These are phyloP conservation scores for Eulithis prunata DNA, from an alignment of 2,888 invertebrate species.

Conservation along the genomic window DNA sequence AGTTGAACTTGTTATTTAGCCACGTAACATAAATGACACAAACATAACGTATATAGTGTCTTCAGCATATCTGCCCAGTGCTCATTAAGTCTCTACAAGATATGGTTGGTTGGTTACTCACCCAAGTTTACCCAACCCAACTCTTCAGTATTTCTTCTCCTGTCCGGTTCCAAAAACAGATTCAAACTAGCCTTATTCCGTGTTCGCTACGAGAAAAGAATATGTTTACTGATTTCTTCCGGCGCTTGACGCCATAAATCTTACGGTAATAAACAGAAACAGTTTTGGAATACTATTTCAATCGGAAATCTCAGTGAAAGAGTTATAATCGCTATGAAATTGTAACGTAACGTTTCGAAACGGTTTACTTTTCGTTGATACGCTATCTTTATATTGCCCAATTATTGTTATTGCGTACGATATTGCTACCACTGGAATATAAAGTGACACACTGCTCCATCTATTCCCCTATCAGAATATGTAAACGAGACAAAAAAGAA, in stretches of 20 bases:
- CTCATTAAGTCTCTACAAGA: slow-evolving; percentile 24
- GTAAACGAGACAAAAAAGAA: slow-evolving; percentile 44
- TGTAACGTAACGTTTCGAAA: slow-evolving; percentile 27
- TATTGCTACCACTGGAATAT: slow-evolving; percentile 46
- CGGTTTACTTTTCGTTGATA: slow-evolving; percentile 41
- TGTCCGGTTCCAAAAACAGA: slow-evolving; percentile 28
- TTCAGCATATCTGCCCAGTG: slow-evolving; percentile 41
- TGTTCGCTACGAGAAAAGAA: slow-evolving; percentile 60
- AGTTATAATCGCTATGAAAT: slow-evolving; percentile 36
- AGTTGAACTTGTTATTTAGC: slow-evolving; percentile 7
- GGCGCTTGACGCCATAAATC: slow-evolving; percentile 64
- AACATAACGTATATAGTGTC: slow-evolving; percentile 38
- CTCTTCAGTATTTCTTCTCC: background rate
- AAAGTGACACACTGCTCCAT: slow-evolving; percentile 17
- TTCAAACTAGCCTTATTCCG: slow-evolving; percentile 43
- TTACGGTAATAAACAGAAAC: slow-evolving; percentile 55
- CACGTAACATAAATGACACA: slow-evolving; percentile 7
- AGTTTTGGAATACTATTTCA: slow-evolving; percentile 35
- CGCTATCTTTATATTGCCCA: slow-evolving; percentile 49
- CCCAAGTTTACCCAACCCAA: slow-evolving; percentile 5
- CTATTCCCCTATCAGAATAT: slow-evolving; percentile 32
- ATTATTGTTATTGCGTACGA: slow-evolving; percentile 49
- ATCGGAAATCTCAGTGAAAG: slow-evolving; percentile 28
- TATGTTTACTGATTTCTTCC: slow-evolving; percentile 68
- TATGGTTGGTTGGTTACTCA: slow-evolving; percentile 42